These are phyloP conservation scores for Drosophila hydei DNA, from an alignment of 1,140 invertebrate species.

Conservation along the genomic window DNA sequence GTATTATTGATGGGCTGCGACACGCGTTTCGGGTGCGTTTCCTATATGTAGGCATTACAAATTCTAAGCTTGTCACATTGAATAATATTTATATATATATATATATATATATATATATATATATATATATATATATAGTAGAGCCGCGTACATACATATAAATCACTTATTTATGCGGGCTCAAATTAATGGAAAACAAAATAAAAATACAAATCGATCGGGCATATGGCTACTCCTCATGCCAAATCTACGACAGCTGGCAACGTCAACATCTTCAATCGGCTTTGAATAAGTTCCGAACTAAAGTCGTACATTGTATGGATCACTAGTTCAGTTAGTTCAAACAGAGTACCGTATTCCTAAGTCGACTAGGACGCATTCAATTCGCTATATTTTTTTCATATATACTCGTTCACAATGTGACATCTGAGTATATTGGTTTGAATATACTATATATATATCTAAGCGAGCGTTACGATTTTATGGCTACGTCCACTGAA, in stretches of 20 bases:
- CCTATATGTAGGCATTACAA: slow-evolving; percentile 19
- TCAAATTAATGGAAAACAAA: slow-evolving; percentile 6
- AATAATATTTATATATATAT: not conserved
- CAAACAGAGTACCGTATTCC: not conserved
- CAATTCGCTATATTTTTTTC: not conserved
- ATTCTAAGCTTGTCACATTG: slow-evolving; percentile 24
- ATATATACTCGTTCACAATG: not conserved
- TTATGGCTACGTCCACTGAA: too few relatives aligned
- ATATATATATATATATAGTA: slow-evolving; percentile 15
- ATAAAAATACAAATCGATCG: not conserved
- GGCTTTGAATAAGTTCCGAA: too few relatives aligned
- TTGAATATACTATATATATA: too few relatives aligned
- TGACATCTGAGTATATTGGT: too few relatives aligned
- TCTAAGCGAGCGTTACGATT: too few relatives aligned
- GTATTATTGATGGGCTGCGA: slow-evolving; percentile 13
- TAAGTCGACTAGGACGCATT: not conserved
- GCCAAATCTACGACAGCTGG: too few relatives aligned
- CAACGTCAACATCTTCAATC: too few relatives aligned
- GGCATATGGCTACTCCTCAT: too few relatives aligned
- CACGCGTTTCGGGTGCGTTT: slow-evolving; percentile 2
- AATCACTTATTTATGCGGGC: slow-evolving; percentile 25
- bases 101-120: slow-evolving; percentile 6
- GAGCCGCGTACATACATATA: slow-evolving; percentile 2
- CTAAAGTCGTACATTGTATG: too few relatives aligned
- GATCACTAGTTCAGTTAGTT: too few relatives aligned